These are phyloP conservation scores for Acropora tenuis DNA, from an alignment of 64 coral and sea anemone species.

Conservation along the genomic window DNA sequence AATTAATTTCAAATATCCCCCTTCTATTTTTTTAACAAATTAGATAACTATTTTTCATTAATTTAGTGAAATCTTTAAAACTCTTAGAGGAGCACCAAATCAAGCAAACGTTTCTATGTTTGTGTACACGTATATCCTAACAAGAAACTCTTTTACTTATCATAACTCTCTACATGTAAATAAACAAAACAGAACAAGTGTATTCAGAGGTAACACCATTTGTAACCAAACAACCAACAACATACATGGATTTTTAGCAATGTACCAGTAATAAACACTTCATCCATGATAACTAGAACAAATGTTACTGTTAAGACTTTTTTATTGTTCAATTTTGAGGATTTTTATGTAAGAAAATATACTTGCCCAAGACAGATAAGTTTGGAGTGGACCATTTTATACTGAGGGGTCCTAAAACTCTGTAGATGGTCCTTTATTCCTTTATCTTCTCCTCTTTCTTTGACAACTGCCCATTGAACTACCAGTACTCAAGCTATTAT, in stretches of 20 bases:
- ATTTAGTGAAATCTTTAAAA: background rate
- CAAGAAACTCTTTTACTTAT: background rate
- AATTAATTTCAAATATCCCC: background rate
- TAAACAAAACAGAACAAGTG: background rate
- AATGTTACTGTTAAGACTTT: background rate
- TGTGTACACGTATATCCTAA: background rate
- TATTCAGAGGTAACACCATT: background rate
- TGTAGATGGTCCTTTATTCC: background rate
- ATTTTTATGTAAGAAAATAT: background rate
- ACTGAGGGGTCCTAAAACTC: background rate
- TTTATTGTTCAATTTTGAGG: background rate
- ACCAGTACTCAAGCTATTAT: background rate
- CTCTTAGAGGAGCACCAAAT: background rate
- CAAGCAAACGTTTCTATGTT: background rate
- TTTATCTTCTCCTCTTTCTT: background rate
- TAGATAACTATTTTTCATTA: background rate
- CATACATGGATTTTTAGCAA: background rate
- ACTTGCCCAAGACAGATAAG: too few relatives aligned
- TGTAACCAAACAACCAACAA: background rate
- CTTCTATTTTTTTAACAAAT: background rate
- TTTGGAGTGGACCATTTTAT: background rate
- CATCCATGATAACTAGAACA: background rate
- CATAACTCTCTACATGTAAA: background rate
- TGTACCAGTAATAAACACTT: background rate
- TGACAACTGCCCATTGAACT: background rate